Evolutionary conservation across 2,797 vertebrate genomes (phyloP).

Genomic region (Parauchenoglanis ngamensis): DNA sequence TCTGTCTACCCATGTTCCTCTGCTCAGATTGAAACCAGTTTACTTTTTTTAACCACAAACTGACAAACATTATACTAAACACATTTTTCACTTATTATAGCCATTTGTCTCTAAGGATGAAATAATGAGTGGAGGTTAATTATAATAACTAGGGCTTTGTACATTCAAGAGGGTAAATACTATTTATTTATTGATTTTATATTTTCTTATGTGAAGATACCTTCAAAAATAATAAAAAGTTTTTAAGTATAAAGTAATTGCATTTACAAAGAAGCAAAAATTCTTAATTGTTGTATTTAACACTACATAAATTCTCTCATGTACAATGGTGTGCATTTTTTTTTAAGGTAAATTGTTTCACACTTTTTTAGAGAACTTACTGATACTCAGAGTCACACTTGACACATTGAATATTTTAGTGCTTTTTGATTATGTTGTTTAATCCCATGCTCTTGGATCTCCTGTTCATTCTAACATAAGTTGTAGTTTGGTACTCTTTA

Average conservation of each 20-base stretch:
- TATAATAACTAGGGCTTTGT: background rate
- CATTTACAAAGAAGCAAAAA: background rate
- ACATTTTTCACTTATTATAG: background rate
- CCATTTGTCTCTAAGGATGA: background rate
- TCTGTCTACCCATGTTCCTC: background rate
- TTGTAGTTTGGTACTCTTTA: background rate
- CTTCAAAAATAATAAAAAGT: background rate
- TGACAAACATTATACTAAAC: background rate
- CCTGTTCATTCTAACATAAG: background rate
- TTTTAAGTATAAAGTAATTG: background rate
- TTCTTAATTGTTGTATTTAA: background rate
- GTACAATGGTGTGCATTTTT: background rate
- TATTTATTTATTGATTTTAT: background rate
- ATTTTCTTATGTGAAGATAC: background rate
- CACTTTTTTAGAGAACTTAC: background rate
- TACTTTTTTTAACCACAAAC: background rate
- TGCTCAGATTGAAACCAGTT: background rate
- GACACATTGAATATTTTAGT: background rate
- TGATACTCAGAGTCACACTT: background rate
- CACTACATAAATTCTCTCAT: background rate
- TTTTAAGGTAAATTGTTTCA: background rate
- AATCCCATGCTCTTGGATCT: background rate
- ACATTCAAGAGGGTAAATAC: background rate
- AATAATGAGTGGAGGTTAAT: background rate
- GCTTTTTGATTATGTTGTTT: background rate